Evolutionary conservation across 2,888 invertebrate species (phyloP).

Genomic region (Aporophyla lueneburgensis): DNA sequence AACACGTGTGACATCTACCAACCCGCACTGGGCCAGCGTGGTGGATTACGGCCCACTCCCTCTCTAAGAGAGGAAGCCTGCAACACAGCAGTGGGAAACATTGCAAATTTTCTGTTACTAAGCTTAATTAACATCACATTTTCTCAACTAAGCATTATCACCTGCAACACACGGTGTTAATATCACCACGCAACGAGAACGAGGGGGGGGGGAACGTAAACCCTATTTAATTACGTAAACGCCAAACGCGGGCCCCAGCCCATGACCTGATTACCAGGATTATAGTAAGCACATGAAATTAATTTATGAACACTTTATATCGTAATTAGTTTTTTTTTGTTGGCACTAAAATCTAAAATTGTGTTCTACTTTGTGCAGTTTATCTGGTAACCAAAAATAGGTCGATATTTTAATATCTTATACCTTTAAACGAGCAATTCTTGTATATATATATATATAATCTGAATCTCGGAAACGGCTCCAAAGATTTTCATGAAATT

Average conservation of each 20-base stretch:
- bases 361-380: not conserved
- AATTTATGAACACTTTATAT: conserved; percentile 32
- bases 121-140: conserved; percentile 14
- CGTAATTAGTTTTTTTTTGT: conserved; percentile 12
- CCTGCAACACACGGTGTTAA: conserved; percentile 21
- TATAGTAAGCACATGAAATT: conserved; percentile 42
- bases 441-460: too few species aligned
- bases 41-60: too few species aligned
- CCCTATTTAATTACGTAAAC: conserved; percentile 40
- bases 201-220: conserved; percentile 2
- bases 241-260: not conserved
- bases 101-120: conserved; percentile 6
- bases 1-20: too few species aligned
- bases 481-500: too few species aligned
- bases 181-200: conserved; percentile 6
- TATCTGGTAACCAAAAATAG: not conserved
- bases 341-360: not conserved
- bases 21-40: too few species aligned
- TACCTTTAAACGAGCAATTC: too few species aligned
- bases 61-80: too few species aligned
- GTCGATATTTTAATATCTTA: too few species aligned
- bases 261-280: conserved; percentile 44
- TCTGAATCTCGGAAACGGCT: too few species aligned
- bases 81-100: too few species aligned
- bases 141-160: conserved; percentile 29